These are phyloP conservation scores for Nemoura dubitans DNA, from an alignment of 2,888 invertebrate species.

Conservation along the genomic window DNA sequence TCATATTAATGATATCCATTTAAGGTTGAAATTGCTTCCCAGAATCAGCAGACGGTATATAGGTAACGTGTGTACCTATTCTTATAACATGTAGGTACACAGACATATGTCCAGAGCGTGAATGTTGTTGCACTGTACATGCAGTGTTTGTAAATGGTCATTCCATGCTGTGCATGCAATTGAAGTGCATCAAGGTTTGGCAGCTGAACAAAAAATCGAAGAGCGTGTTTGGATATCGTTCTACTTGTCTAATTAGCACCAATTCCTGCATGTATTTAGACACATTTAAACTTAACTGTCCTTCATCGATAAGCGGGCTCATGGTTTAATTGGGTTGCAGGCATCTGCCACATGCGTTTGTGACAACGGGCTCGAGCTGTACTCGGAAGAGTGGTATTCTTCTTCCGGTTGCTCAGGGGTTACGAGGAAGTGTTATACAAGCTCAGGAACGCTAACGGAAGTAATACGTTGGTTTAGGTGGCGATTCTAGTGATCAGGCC, in stretches of 20 bases:
- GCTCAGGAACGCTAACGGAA: no score
- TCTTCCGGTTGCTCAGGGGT: no score
- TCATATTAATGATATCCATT: constrained; percentile 34
- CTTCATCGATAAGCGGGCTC: background rate
- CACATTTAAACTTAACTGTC: background rate
- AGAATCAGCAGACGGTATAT: background rate
- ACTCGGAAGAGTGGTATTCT: no score
- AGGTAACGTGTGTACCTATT: background rate
- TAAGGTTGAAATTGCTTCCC: constrained; percentile 28
- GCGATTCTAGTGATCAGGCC: no score
- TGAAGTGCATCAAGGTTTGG: background rate
- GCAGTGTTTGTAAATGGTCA: background rate
- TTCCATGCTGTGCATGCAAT: background rate
- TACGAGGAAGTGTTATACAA: no score
- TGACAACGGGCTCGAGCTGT: no score
- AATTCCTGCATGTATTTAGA: background rate
- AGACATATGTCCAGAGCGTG: background rate
- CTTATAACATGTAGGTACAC: background rate
- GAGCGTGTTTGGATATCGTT: background rate
- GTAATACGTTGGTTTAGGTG: no score
- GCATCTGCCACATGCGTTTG: background rate
- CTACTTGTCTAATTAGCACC: background rate
- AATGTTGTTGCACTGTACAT: background rate
- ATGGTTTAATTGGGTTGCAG: background rate
- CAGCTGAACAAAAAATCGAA: background rate